A percentile compares a stretch with the other conserved stretches of the same genome.
Conservation (phyloP, 2,113 vertebrate species). For the Oryzias celebensis region DNA sequence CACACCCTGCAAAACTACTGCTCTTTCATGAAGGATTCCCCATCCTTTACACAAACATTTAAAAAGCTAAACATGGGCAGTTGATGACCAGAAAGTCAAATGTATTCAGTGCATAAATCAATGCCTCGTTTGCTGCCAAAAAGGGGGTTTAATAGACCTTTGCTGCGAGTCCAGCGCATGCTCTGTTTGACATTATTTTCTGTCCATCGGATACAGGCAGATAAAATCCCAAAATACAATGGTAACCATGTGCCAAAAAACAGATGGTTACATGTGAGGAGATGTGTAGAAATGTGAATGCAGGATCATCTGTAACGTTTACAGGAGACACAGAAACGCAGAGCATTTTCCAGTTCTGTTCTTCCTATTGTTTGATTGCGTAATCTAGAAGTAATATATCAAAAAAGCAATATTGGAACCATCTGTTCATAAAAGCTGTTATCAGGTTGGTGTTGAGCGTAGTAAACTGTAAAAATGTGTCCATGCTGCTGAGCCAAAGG, state of each 20-base stretch:
- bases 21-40: background rate
- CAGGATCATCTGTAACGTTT: conserved; percentile 38
- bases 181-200: conserved; percentile 3
- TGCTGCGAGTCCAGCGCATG: background rate
- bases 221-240: conserved; percentile 3
- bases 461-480: conserved; percentile 56
- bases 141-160: background rate
- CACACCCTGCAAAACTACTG: conserved; percentile 3
- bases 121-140: background rate
- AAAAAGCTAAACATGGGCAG: background rate
- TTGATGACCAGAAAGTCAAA: background rate
- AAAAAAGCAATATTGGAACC: conserved; percentile 1
- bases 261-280: conserved; percentile 9
- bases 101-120: background rate
- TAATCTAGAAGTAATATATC: conserved; percentile 59
- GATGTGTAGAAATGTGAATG: background rate
- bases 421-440: conserved; percentile 53
- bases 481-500: conserved; percentile 51
- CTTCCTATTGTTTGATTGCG: conserved; percentile 45
- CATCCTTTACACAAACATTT: background rate
- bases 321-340: conserved; percentile 10
- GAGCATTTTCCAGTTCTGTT: conserved; percentile 11
- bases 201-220: background rate
- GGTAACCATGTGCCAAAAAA: background rate
- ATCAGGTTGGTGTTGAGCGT: conserved; percentile 54